Evolutionary conservation across 2,797 vertebrate species (phyloP), one percentile per base, ranked within the genome.

Genomic region (Helarctos malayanus): DNA sequence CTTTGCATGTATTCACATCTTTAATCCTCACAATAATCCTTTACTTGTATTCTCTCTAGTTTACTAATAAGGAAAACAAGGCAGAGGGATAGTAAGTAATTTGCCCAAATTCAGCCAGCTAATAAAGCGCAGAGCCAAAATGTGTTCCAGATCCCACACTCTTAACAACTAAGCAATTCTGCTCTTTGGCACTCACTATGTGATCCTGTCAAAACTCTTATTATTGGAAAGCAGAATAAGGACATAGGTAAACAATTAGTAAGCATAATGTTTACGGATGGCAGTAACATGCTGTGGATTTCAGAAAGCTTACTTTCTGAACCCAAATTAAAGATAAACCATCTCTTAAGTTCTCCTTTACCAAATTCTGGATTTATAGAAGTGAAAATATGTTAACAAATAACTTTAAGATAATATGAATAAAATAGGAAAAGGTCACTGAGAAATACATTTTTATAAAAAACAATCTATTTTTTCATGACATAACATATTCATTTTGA

Each of bases 251-350:
- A 92, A 96, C 84, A 92, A 92, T 57, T 25, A n/a, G 35, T 92
- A 91, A 91, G 71, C 65, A 54, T 83, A n/a, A 80, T 56, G 54
- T 84, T 89, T 92, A 76, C 7, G 18, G 69, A 68, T 13, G 23
- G 47, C 52, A 82, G 2, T 18, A 79, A 45, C 79, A 89, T 0
- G 47, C 14, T 38, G 27, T 11, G 29, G 35, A 52, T 65, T 95
- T 59, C 61, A 35, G 83, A 89, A 95, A 69, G 7, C 14, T 56
- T 81, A 47, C 35, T 93, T 97, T 87, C 85, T 89, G 41, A 94
- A 63, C 11, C 56, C 86, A 87, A 29, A 69, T 73, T 63, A 93
- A 89, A 83, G 45, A 88, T 12, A 41, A 94, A 47, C 16, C 89
- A 93, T 54, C n/a, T 47, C 15, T 84, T 73, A 73, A 73, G 23